These are phyloP conservation scores for Linnaemya tessellans DNA, from an alignment of 2,888 invertebrate species.

Conservation along the genomic window DNA sequence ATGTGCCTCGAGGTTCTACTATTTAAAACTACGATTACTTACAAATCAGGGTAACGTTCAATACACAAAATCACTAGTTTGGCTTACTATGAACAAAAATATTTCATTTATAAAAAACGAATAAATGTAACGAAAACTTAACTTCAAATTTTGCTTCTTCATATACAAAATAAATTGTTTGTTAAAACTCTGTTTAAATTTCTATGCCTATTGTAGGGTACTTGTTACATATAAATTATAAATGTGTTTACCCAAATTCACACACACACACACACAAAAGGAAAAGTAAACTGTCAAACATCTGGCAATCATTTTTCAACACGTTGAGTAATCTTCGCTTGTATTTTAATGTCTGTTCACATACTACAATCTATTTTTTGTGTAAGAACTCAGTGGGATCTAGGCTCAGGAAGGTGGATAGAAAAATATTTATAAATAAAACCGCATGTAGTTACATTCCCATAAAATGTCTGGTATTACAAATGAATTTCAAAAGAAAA, in stretches of 20 bases:
- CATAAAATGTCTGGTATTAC: constrained; percentile 7
- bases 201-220: constrained; percentile 10
- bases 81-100: too few relatives aligned
- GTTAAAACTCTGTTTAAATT: background rate
- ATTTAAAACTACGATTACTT: too few relatives aligned
- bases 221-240: background rate
- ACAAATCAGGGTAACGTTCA: too few relatives aligned
- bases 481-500: constrained; percentile 38
- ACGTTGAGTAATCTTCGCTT: constrained; percentile 15
- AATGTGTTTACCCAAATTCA: background rate
- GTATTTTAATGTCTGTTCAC: background rate
- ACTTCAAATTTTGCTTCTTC: too few relatives aligned
- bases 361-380: too few relatives aligned
- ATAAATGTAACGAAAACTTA: too few relatives aligned
- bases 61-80: too few relatives aligned
- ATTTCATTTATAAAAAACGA: too few relatives aligned
- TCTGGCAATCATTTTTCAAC: constrained; percentile 65
- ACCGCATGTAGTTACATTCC: background rate
- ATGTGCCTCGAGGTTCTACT: too few relatives aligned
- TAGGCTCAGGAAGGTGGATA: background rate
- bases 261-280: background rate
- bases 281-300: constrained; percentile 37
- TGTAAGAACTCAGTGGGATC: background rate
- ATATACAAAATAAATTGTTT: too few relatives aligned
- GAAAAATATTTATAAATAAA: constrained; percentile 29